Evolutionary conservation across 2,113 vertebrate species (phyloP), one percentile per base, ranked within the genome.

Genomic region (Sebastes fasciatus): DNA sequence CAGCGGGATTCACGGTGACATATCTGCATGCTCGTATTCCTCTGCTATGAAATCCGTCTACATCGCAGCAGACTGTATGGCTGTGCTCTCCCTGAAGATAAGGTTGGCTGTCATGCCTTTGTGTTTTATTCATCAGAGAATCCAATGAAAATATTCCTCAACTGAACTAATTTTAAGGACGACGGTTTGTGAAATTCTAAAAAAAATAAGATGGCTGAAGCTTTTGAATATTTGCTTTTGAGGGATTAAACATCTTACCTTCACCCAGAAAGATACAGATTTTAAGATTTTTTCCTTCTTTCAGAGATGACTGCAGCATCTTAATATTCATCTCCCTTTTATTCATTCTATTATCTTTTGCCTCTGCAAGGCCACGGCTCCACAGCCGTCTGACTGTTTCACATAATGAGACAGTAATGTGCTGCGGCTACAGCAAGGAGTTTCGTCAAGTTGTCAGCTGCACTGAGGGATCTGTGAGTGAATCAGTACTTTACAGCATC

Each of bases 361-460:
- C 70, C 40, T 52, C 46, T 86, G 45, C 12, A 48, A 96, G 96
- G 80, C 88, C 90, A 12, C 49, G 66, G 45, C 73, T 75, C 6
- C 91, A 92, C 82, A 83, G 91, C 4, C 83, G 77, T 74, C 65
- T 85, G 40, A 88, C 70, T 4, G 84, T 90, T 60, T 97, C 96
- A 9, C 96, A 97, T 66, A 89, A 91, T 67, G 95, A 97, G 71
- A 92, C 96, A 0, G 88, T 95, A 52, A 80, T 90, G 68, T 96
- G 97, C 92, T 96, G 96, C 70, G 83, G 85, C 58, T 96, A 94
- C 91, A 96, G 91, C 65, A 66, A 92, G 6, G 89, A 92, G 71
- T 97, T 97, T 79, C 89, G 93, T 67, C 95, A 96, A 40, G 93
- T 97, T 67, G 93, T 96, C 86, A 97, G 95, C 95, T 96, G 96